These are phyloP conservation scores for Galeruca laticollis DNA, from an alignment of 2,888 invertebrate genomes.

Conservation along the genomic window DNA sequence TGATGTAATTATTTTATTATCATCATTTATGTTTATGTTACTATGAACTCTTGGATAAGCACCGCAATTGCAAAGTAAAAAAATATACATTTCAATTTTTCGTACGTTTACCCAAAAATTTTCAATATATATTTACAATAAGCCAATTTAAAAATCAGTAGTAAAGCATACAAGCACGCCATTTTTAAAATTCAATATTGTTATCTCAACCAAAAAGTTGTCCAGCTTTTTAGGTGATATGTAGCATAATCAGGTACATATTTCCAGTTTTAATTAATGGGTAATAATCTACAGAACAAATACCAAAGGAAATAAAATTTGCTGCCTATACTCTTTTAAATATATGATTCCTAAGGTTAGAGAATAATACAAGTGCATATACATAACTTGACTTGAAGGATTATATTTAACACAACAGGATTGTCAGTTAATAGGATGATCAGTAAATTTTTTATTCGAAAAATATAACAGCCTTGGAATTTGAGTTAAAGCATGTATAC, in stretches of 20 bases:
- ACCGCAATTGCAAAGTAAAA: neutral
- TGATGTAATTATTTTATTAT: no score
- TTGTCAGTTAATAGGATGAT: no score
- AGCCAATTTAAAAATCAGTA: neutral
- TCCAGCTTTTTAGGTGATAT: neutral
- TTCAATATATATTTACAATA: neutral
- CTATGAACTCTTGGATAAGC: neutral
- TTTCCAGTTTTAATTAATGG: neutral
- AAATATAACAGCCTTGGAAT: no score
- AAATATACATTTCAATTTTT: slow-evolving; percentile 1
- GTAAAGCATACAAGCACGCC: neutral
- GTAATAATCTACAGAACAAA: neutral
- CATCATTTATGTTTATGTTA: no score
- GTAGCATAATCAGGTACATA: neutral
- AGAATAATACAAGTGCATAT: no score
- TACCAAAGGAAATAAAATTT: neutral
- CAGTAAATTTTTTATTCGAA: no score
- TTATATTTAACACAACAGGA: no score
- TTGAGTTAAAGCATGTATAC: no score
- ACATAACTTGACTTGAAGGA: no score
- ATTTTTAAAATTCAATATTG: neutral
- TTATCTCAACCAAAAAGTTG: neutral
- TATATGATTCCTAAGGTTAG: no score
- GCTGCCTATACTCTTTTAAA: neutral
- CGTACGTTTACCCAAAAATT: neutral